Percentiles rank a stretch among this genome's conserved stretches.
These are phyloP conservation scores for Mellivora capensis DNA, from an alignment of 2,113 vertebrate genomes.

Conservation along the genomic window DNA sequence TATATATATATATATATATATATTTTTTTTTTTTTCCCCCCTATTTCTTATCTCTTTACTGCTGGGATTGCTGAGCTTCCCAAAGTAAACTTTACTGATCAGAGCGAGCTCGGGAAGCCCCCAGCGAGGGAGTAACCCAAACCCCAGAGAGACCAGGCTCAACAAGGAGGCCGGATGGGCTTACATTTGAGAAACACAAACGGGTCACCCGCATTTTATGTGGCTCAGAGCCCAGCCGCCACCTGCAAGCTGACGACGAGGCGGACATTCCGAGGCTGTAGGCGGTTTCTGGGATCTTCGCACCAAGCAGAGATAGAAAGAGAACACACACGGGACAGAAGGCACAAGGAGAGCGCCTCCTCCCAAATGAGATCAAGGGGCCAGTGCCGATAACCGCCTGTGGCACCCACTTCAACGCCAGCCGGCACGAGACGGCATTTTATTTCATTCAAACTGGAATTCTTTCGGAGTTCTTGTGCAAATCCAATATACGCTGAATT, in stretches of 20 bases:
- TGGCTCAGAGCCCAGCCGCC: slow-evolving; percentile 6
- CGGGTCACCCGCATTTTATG: slow-evolving; percentile 39
- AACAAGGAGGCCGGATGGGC: slow-evolving; percentile 64
- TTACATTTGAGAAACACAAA: slow-evolving; percentile 65
- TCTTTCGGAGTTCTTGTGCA: background rate
- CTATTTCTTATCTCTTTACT: slow-evolving; percentile 82
- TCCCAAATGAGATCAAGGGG: slow-evolving; percentile 16
- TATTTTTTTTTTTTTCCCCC: accelerated
- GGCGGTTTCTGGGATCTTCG: slow-evolving; percentile 31
- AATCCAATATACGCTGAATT: background rate
- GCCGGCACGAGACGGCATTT: background rate
- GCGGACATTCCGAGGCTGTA: background rate
- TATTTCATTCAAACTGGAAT: background rate
- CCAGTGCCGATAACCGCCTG: background rate
- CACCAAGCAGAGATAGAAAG: background rate
- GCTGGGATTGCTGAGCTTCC: slow-evolving; percentile 87
- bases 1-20: too few species aligned
- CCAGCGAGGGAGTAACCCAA: slow-evolving; percentile 82
- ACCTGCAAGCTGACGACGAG: slow-evolving; percentile 19
- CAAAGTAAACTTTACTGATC: slow-evolving; percentile 90
- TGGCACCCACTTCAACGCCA: background rate
- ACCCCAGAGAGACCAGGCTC: slow-evolving; percentile 65
- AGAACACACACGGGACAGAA: background rate
- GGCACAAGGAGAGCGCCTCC: slow-evolving; percentile 41
- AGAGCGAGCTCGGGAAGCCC: slow-evolving; percentile 84